Percentiles rank a stretch among this genome's conserved stretches.
These are phyloP conservation scores for Psittacus erithacus DNA, from an alignment of 2,113 vertebrate genomes.

Conservation along the genomic window DNA sequence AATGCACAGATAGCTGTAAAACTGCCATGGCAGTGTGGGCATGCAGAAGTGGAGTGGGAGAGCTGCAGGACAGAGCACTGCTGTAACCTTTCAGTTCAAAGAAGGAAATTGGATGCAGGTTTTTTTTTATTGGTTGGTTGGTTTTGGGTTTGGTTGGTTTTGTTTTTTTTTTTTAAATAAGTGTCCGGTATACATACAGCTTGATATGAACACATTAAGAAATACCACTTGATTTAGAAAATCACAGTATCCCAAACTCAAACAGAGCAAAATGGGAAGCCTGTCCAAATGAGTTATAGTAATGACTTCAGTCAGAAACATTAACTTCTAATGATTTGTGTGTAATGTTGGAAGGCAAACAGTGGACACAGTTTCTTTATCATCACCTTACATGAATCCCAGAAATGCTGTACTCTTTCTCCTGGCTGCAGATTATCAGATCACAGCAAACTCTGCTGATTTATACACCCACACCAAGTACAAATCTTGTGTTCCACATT, in stretches of 20 bases:
- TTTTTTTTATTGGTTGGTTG: neutral
- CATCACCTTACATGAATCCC: accelerated
- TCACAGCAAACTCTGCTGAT: neutral
- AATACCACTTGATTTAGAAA: neutral
- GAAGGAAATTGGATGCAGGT: neutral
- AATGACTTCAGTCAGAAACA: neutral
- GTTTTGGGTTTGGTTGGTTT: neutral
- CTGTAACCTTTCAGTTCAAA: neutral
- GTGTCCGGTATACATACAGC: neutral
- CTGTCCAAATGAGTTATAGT: neutral
- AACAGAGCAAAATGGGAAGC: neutral
- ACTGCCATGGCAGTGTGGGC: neutral
- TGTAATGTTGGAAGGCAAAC: neutral
- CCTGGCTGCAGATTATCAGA: neutral
- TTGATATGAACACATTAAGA: neutral
- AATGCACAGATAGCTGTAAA: neutral
- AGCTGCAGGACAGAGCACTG: neutral
- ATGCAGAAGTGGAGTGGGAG: neutral
- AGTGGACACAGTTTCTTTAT: accelerated
- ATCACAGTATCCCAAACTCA: neutral
- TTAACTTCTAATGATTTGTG: neutral
- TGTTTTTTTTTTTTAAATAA: neutral
- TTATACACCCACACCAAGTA: neutral
- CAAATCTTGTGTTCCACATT: neutral
- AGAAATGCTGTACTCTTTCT: neutral